A percentile compares a stretch with the other conserved stretches of the same genome.
Evolutionary conservation across 2,113 vertebrate genomes (phyloP).

Genomic region (Craseonycteris thonglongyai): DNA sequence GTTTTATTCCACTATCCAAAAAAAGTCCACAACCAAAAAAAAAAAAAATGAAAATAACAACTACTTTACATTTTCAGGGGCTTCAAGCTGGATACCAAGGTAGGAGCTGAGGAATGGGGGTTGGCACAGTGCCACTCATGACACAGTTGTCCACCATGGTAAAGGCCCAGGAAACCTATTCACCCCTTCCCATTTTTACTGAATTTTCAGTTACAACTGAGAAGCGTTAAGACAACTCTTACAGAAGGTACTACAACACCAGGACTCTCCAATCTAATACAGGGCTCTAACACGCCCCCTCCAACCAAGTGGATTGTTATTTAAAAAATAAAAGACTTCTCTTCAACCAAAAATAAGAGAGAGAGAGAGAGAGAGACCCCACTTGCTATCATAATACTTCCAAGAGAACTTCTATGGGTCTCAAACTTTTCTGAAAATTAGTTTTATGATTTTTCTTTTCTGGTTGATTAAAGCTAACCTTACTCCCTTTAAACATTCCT

Average conservation of each 20-base stretch:
- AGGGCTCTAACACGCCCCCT: background rate
- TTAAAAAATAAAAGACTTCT: background rate
- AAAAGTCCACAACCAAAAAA: background rate
- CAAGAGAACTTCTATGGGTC: slow-evolving; percentile 62
- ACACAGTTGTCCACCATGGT: background rate
- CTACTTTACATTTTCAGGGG: background rate
- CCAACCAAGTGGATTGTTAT: background rate
- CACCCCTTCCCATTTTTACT: background rate
- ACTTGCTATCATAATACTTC: slow-evolving; percentile 58
- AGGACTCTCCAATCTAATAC: background rate
- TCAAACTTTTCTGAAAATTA: slow-evolving; percentile 63
- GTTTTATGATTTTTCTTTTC: slow-evolving; percentile 64
- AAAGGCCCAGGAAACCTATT: background rate
- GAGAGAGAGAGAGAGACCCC: background rate
- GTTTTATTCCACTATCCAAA: background rate
- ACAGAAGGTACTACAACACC: background rate
- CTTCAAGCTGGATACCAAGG: background rate
- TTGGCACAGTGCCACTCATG: background rate
- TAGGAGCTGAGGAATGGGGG: background rate
- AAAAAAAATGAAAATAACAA: background rate
- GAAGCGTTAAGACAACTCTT: background rate
- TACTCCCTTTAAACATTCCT: slow-evolving; percentile 66
- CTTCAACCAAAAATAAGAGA: background rate
- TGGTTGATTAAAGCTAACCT: slow-evolving; percentile 73
- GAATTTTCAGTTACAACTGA: background rate